Conservation (phyloP, 2,113 vertebrate genomes). For the Acrocephalus arundinaceus region DNA sequence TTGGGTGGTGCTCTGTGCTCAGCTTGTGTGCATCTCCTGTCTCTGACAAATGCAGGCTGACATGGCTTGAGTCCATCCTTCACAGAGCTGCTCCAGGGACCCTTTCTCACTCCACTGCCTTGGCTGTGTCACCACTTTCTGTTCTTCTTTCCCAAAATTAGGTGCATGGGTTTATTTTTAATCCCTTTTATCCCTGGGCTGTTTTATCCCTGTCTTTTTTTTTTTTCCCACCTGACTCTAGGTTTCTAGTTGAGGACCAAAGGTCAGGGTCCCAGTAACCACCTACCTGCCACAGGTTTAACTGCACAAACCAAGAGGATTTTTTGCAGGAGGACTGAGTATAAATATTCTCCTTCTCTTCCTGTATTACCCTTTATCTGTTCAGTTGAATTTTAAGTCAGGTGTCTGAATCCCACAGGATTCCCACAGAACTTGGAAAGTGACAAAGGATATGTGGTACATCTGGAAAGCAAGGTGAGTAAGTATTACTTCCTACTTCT, state of each 20-base stretch:
- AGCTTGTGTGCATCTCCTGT: not conserved
- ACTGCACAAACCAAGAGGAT: not conserved
- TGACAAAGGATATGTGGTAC: not conserved
- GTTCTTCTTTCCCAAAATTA: not conserved
- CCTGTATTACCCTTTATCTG: not conserved
- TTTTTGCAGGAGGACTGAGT: not conserved
- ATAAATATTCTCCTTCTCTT: not conserved
- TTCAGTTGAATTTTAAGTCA: not conserved
- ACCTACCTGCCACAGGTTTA: rapidly evolving
- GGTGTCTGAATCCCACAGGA: not conserved
- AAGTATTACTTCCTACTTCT: not conserved
- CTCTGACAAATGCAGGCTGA: not conserved
- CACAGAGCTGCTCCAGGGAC: not conserved
- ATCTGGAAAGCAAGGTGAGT: not conserved
- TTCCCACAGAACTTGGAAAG: not conserved
- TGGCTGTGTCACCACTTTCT: not conserved
- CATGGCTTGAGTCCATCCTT: not conserved
- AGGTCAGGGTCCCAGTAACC: not conserved
- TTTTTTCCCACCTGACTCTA: not conserved
- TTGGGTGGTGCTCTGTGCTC: not conserved
- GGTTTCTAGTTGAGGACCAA: not conserved
- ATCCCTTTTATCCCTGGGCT: not conserved
- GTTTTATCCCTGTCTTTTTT: no score
- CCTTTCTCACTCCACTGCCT: not conserved
- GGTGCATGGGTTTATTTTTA: rapidly evolving